A percentile compares a stretch with the other conserved stretches of the same genome.
phyloP scores from a whole-genome alignment of 2,113 vertebrate species.

The Lagopus leucura region DNA sequence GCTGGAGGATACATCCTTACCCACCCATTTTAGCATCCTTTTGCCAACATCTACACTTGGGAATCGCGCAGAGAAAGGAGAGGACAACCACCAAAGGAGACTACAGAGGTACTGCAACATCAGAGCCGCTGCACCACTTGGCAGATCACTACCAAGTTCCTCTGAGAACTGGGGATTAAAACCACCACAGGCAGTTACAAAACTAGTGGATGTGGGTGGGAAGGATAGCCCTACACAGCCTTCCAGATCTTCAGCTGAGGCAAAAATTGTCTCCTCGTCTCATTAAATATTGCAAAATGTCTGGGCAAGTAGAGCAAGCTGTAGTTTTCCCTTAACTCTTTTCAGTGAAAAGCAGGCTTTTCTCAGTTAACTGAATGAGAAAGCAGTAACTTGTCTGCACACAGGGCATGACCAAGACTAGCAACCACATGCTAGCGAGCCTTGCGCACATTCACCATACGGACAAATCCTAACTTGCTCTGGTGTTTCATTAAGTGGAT shows the following conservation, averaged over 20 bases:
- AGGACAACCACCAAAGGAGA: neutral
- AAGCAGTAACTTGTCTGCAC: neutral
- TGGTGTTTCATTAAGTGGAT: neutral
- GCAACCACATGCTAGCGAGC: conserved; percentile 32
- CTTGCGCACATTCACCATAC: neutral
- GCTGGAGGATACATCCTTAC: neutral
- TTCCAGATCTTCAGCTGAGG: neutral
- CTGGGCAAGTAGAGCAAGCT: neutral
- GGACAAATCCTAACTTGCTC: conserved; percentile 49
- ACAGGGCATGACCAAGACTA: neutral
- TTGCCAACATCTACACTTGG: neutral
- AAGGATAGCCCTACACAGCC: neutral
- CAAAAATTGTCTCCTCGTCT: neutral
- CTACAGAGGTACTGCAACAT: neutral
- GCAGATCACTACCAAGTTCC: neutral
- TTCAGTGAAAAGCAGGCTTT: neutral
- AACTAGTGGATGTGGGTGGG: accelerated
- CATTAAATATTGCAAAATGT: neutral
- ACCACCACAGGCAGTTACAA: neutral
- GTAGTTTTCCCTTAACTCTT: neutral
- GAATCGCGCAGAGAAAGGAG: neutral
- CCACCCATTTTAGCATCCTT: neutral
- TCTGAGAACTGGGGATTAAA: neutral
- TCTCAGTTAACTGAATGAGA: neutral
- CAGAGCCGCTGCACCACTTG: neutral